Conservation (phyloP, 2,113 vertebrate species). For the Acrocephalus kingi region DNA sequence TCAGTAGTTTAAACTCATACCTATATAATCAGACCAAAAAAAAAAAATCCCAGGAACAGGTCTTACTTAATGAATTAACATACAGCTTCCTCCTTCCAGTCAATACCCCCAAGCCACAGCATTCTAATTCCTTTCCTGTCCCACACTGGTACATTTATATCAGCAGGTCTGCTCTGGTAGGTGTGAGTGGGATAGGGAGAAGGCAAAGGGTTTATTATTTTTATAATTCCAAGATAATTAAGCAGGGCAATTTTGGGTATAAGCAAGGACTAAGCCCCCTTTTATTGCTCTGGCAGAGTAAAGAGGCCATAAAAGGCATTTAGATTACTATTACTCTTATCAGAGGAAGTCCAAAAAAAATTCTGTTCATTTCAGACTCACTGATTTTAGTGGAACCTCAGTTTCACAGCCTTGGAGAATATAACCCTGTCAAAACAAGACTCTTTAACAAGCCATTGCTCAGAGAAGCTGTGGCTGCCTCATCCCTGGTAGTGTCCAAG, state of each 20-base stretch:
- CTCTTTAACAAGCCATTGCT: not conserved
- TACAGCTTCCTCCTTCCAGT: not conserved
- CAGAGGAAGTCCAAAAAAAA: not conserved
- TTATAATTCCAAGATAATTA: conserved; percentile 31
- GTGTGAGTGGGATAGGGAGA: not conserved
- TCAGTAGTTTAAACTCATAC: conserved; percentile 26
- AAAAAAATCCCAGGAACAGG: not conserved
- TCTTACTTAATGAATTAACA: conserved; percentile 6
- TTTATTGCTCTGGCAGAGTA: conserved; percentile 36
- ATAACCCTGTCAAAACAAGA: not conserved
- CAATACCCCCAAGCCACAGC: not conserved
- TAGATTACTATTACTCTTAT: conserved; percentile 22
- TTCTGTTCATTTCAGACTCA: not conserved
- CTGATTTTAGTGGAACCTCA: not conserved
- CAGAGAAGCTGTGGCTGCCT: not conserved
- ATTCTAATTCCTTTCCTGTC: conserved; percentile 31
- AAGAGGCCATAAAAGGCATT: conserved; percentile 22
- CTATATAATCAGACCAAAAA: not conserved
- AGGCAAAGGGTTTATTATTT: conserved; percentile 16
- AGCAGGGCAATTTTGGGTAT: not conserved
- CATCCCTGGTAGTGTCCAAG: not conserved
- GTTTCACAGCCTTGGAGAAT: not conserved
- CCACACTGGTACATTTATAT: not conserved
- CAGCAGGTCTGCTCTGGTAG: not conserved
- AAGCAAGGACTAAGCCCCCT: conserved; percentile 29